These are phyloP conservation scores for Alitta virens DNA, from an alignment of 2,888 invertebrate genomes.

Conservation along the genomic window DNA sequence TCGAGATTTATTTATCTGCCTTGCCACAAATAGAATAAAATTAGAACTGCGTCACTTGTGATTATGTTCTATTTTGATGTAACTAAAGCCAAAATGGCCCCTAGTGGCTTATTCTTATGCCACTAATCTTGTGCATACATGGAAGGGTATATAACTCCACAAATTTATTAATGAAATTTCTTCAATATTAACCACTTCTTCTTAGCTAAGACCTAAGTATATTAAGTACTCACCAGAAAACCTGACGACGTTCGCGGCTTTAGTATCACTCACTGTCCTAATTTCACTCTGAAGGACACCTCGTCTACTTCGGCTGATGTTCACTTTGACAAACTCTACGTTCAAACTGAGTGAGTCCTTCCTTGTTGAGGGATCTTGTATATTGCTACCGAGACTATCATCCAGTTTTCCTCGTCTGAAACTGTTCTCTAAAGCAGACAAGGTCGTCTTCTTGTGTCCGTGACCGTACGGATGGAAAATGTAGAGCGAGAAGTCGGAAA, in stretches of 20 bases:
- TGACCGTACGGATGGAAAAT: constrained; percentile 98
- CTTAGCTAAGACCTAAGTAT: no score
- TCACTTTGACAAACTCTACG: constrained; percentile 95
- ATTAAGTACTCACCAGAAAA: constrained; percentile 82
- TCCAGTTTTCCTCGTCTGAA: constrained; percentile 8
- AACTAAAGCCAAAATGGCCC: no score
- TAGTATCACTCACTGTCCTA: constrained; percentile 11
- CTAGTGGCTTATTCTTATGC: no score
- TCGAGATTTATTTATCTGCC: no score
- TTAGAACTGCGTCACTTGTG: no score
- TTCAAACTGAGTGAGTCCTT: constrained; percentile 95
- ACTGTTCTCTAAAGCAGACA: constrained; percentile 24
- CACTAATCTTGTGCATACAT: no score
- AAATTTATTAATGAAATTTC: no score
- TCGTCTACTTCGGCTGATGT: constrained; percentile 86
- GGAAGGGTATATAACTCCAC: no score
- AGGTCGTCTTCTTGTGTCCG: constrained; percentile 28
- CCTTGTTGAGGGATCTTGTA: constrained; percentile 51
- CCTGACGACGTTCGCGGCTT: constrained; percentile 66
- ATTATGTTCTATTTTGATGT: no score
- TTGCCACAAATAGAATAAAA: no score
- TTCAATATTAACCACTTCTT: no score
- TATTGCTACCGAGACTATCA: no score
- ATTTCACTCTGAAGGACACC: constrained; percentile 62
- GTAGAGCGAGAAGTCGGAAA: constrained; percentile 95